Base-by-base conservation (phyloP, 2,797 vertebrate genomes). In the Enteromius anoplus region DNA sequence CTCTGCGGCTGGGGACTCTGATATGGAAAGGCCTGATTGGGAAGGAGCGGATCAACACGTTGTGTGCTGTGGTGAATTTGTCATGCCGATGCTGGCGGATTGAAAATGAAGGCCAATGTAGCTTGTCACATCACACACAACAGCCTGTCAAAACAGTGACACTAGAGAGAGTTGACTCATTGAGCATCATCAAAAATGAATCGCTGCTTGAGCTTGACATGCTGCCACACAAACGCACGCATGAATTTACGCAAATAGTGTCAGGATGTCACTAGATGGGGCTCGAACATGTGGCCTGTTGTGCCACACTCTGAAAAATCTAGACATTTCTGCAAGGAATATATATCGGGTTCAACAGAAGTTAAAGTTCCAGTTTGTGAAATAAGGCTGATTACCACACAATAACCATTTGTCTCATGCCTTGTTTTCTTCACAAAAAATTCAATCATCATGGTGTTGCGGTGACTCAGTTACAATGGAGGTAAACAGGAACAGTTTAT, bases 171-270 rank as follows among this genome's bases (percentile, higher is more conserved):
- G 73, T 45, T 47, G 83, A 87, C 85, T 87, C 85, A 51, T 80
- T 75, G 75, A 86, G 72, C 80, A 85, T 87, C 87, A 87, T 88
- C 60, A 88, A 88, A 88, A 85, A 88, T 87, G 66, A 81, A 87
- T 85, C 40, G 58, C 40, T 47, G 45, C 58, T 26, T 79, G 53
- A 75, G 60, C 65, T 81, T n/a, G 21, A 76, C 75, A 69, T 87
- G 65, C 72, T 60, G 69, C 73, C 62, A 73, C 65, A 82, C 71
- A 78, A 45, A 83, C 49, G 40, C 84, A 69, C 17, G 45, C 47
- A 84, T 85, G 86, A 68, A 88, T 84, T 82, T 70, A 26, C 69
- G 19, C 45, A 55, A 45, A 73, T 80, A 47, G 29, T 29, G 51
- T 26, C 71, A 17, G 4, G 21, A 66, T 80, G 77, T 86, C 79